These are phyloP conservation scores for Oryzias sinensis DNA, from an alignment of 2,797 vertebrate species.

Conservation along the genomic window DNA sequence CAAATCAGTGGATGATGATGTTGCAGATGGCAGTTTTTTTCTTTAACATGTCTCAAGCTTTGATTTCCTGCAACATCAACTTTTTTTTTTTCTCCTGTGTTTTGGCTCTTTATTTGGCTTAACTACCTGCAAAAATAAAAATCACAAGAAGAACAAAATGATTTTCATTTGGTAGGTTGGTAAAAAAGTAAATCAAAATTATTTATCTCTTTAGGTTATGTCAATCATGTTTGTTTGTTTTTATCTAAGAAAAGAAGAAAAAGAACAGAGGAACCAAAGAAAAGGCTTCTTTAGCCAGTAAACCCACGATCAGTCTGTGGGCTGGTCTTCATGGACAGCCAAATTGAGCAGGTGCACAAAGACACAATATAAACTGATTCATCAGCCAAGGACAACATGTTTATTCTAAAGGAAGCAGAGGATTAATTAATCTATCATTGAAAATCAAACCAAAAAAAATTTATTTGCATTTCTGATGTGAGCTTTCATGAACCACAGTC, in stretches of 20 bases:
- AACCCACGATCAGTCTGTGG: constrained; percentile 18
- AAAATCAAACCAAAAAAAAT: not conserved
- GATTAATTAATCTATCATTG: not conserved
- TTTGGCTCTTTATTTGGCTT: too few species aligned
- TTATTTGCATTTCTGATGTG: not conserved
- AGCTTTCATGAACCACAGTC: not conserved
- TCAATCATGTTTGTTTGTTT: not conserved
- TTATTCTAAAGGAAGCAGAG: not conserved
- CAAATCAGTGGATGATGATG: too few species aligned
- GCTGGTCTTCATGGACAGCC: constrained; percentile 12
- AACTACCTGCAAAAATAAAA: too few species aligned
- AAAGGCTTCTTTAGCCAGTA: constrained; percentile 14
- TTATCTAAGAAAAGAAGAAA: constrained; percentile 3
- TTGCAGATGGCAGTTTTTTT: too few species aligned
- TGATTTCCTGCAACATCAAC: too few species aligned
- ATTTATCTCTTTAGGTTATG: too few species aligned
- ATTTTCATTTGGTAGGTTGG: too few species aligned
- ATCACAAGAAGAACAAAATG: too few species aligned
- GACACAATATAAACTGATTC: constrained; percentile 12
- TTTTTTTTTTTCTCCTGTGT: too few species aligned
- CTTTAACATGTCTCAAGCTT: too few species aligned
- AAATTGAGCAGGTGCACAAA: constrained; percentile 14
- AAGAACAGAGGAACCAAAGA: constrained; percentile 1
- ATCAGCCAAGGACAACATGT: not conserved
- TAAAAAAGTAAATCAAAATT: not conserved